Percentiles rank a stretch among this genome's conserved stretches.
phyloP scores from a whole-genome alignment of 2,113 vertebrate species.

The Nothoprocta pentlandii region DNA sequence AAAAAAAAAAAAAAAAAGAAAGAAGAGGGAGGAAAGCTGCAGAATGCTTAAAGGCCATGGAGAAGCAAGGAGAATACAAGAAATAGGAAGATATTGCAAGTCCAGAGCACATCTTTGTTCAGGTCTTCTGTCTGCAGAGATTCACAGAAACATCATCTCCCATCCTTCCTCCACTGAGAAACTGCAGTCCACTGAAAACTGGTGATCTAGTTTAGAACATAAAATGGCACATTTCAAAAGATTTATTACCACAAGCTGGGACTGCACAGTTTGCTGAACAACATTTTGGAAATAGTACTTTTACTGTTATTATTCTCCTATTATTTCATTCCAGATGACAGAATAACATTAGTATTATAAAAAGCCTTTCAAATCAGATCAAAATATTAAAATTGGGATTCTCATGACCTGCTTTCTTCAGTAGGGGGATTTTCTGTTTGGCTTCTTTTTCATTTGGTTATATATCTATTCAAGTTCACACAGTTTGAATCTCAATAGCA shows the following conservation, averaged over 20 bases:
- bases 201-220: neutral
- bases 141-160: neutral
- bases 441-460: neutral
- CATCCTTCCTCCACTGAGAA: neutral
- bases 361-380: neutral
- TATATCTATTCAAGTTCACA: neutral
- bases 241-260: neutral
- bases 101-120: neutral
- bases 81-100: neutral
- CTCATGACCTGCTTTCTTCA: neutral
- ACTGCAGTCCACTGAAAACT: neutral
- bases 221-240: neutral
- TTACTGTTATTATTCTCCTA: neutral
- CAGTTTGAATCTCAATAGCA: neutral
- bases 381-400: neutral
- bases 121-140: neutral
- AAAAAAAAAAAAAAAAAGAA: neutral
- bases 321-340: neutral
- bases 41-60: neutral
- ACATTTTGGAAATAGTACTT: neutral
- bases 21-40: neutral
- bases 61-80: neutral
- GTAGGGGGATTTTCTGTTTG: neutral
- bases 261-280: neutral
- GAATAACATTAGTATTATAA: neutral